Evolutionary conservation across 2,888 invertebrate genomes (phyloP).

Genomic region (Amphipoea lucens): DNA sequence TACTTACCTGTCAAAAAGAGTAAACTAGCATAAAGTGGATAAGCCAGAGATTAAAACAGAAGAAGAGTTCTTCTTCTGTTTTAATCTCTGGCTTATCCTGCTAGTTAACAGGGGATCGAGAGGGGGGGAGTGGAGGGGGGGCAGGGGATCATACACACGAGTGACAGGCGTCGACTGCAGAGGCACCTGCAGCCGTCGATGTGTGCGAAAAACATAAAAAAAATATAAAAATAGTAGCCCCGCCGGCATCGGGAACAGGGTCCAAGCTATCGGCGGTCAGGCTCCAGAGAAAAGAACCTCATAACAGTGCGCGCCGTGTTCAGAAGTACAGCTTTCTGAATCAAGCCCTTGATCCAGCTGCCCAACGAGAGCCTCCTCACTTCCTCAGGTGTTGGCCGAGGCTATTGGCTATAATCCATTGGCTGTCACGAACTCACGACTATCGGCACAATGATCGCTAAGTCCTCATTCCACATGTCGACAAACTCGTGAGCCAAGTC

Average conservation of each 20-base stretch:
- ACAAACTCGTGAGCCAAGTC: background rate
- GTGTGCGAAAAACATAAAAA: too few species aligned
- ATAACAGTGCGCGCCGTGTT: background rate
- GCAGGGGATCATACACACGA: too few species aligned
- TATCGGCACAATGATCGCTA: background rate
- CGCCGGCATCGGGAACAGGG: background rate
- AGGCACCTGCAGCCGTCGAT: too few species aligned
- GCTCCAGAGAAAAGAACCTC: too few species aligned
- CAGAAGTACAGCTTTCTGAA: background rate
- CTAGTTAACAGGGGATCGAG: too few species aligned
- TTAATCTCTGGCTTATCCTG: too few species aligned
- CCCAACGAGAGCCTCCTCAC: background rate
- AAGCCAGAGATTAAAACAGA: too few species aligned
- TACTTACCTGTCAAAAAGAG: too few species aligned
- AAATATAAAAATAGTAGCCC: background rate
- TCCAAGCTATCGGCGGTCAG: too few species aligned
- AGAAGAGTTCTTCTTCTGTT: too few species aligned
- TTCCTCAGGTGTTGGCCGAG: background rate
- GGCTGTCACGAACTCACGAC: background rate
- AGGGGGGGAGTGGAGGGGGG: too few species aligned
- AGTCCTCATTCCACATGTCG: background rate
- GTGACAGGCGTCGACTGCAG: background rate
- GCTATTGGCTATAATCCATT: background rate
- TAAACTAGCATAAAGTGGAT: too few species aligned
- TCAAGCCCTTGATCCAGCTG: background rate